Percentiles rank a stretch among this genome's conserved stretches.
These are phyloP conservation scores for Myotis davidii DNA, from an alignment of 2,113 vertebrate species.

Conservation along the genomic window DNA sequence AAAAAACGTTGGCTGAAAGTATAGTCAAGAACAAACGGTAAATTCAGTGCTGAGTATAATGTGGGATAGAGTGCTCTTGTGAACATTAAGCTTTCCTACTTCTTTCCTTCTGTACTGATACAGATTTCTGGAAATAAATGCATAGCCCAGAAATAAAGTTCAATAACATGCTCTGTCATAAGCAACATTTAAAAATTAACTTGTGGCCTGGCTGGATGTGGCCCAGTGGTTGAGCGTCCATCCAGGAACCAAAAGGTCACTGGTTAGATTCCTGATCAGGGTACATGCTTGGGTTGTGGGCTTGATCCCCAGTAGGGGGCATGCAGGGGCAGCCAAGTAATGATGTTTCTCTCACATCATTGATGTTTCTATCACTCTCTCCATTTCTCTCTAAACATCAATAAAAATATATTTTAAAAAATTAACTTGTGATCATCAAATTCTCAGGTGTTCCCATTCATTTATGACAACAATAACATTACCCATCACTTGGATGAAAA, in stretches of 20 bases:
- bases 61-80: background rate
- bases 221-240: too few relatives aligned
- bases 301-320: too few relatives aligned
- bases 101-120: background rate
- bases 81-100: background rate
- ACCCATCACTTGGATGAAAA: background rate
- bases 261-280: too few relatives aligned
- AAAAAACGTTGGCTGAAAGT: background rate
- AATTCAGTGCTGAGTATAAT: rapidly evolving
- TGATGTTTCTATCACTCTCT: too few relatives aligned
- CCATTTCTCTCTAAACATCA: too few relatives aligned
- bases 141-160: background rate
- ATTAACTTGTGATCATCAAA: background rate
- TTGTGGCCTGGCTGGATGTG: background rate
- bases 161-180: background rate
- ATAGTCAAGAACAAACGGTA: background rate
- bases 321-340: too few relatives aligned
- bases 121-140: background rate
- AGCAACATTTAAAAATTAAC: background rate
- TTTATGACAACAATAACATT: background rate
- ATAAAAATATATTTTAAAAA: background rate
- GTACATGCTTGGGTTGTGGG: too few relatives aligned
- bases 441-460: background rate
- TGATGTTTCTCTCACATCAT: too few relatives aligned
- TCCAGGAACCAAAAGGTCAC: too few relatives aligned